Evolutionary conservation across 2,113 vertebrate genomes (phyloP), one percentile per base, ranked within the genome.

Genomic region (Urocynchramus pylzowi): DNA sequence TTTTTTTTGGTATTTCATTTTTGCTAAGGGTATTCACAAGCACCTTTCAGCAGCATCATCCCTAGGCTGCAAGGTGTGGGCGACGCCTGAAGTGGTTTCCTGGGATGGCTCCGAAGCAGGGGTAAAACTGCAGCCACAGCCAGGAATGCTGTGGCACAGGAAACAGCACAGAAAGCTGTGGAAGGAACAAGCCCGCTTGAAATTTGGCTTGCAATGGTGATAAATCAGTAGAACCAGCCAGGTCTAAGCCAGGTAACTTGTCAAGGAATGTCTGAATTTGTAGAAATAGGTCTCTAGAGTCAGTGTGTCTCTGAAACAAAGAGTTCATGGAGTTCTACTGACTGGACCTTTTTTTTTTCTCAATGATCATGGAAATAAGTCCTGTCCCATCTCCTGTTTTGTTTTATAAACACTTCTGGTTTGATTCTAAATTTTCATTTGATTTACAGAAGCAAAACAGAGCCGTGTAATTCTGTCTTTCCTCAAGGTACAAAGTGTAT

Each of bases 71-170:
- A 9, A 9, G 6, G 3, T 12, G 41, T 56, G 44, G 47, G 18
- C 18, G 67, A 23, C 16, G 47, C 45, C 61, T 49, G 2, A 15
- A 44, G 20, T 68, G 71, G 28, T 35, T 87, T 89, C 30, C 39
- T 15, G 1, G 27, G 37, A 7, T 13, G 21, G 81, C 67, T 24
- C 30, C 3, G 2, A 2, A 13, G 42, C 41, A 3, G 8, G 15
- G 24, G 45, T 52, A 63, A 42, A 63, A 22, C 26, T 22, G 42
- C 80, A 61, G 77, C 60, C 49, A 52, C 65, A 76, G 74, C 11
- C 67, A 53, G 61, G 41, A 30, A 2, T 10, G 57, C 61, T 81
- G n/a, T 52, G 56, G 45, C 74, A 33, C 24, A 39, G 69, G 59
- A 82, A 67, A 35, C 50, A 49, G 42, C 35, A n/a, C 60, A 41